Evolutionary conservation across 53 echinoderm and acorn worm species (phyloP).

Genomic region (Echinarachnius parma): DNA sequence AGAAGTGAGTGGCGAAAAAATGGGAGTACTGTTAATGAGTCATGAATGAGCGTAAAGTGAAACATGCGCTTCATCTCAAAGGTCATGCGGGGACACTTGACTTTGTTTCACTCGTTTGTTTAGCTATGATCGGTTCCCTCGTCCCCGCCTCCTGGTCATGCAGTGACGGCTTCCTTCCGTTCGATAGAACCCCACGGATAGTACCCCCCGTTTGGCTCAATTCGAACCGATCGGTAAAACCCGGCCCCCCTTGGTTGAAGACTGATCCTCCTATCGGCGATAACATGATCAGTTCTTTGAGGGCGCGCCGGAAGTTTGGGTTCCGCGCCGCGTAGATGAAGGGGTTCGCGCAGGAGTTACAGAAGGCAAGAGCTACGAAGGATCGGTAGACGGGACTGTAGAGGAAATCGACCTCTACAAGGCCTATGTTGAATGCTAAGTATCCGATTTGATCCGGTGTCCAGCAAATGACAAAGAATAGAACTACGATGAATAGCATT

Average conservation of each 20-base stretch:
- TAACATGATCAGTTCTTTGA: slow-evolving; percentile 48
- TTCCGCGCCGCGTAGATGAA: slow-evolving; percentile 89
- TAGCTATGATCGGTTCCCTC: no score
- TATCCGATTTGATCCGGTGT: slow-evolving; percentile 86
- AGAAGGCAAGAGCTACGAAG: slow-evolving; percentile 76
- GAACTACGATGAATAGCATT: slow-evolving; percentile 73
- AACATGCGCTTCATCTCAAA: no score
- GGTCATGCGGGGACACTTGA: slow-evolving; percentile 14
- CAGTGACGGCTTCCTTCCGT: slow-evolving; percentile 23
- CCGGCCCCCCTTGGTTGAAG: slow-evolving; percentile 38
- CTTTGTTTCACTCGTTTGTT: no score
- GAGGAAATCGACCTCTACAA: slow-evolving; percentile 57
- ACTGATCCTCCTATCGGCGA: slow-evolving; percentile 41
- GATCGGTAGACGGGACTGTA: slow-evolving; percentile 59
- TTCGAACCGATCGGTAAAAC: slow-evolving; percentile 36
- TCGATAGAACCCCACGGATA: slow-evolving; percentile 16
- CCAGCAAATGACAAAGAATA: slow-evolving; percentile 90
- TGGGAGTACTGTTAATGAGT: no score
- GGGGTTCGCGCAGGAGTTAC: slow-evolving; percentile 85
- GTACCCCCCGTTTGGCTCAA: slow-evolving; percentile 34
- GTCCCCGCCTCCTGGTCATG: slow-evolving; percentile 22
- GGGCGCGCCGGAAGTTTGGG: slow-evolving; percentile 65
- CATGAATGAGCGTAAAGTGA: no score
- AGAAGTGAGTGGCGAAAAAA: no score
- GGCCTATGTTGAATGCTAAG: slow-evolving; percentile 68